Percentiles rank a stretch among this genome's conserved stretches.
phyloP scores from a whole-genome alignment of 2,113 vertebrate species.

The Brevimyrus niger region DNA sequence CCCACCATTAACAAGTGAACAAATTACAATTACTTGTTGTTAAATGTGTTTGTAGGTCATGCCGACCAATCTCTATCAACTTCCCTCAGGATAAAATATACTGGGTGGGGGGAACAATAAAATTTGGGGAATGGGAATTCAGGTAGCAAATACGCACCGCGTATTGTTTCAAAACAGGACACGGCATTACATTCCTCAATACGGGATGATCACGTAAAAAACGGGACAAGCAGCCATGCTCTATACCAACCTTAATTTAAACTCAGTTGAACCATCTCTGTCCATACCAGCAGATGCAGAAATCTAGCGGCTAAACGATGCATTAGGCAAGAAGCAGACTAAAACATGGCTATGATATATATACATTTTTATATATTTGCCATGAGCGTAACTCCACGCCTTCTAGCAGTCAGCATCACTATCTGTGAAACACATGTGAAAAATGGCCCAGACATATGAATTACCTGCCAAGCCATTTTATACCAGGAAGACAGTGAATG shows the following conservation, averaged over 20 bases:
- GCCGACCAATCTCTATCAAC: neutral
- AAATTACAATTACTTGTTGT: too few relatives aligned
- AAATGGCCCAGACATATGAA: neutral
- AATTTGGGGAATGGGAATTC: neutral
- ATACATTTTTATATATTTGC: neutral
- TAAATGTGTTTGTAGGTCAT: neutral
- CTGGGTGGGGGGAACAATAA: neutral
- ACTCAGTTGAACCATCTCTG: neutral
- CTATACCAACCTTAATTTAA: neutral
- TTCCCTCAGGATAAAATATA: neutral
- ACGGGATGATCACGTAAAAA: neutral
- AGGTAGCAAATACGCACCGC: neutral
- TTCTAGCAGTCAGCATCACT: neutral
- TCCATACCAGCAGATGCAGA: neutral
- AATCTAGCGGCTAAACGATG: neutral
- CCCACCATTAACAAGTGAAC: neutral
- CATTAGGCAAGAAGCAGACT: neutral
- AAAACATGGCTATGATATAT: neutral
- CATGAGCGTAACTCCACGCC: neutral
- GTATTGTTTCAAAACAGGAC: neutral
- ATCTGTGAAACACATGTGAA: neutral
- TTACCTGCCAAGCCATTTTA: neutral
- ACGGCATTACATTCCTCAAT: neutral
- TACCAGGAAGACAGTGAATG: neutral
- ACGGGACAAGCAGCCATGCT: neutral